These are phyloP conservation scores for Ashinkailepas kermadecensis DNA, from an alignment of 2,888 invertebrate genomes.

Conservation along the genomic window DNA sequence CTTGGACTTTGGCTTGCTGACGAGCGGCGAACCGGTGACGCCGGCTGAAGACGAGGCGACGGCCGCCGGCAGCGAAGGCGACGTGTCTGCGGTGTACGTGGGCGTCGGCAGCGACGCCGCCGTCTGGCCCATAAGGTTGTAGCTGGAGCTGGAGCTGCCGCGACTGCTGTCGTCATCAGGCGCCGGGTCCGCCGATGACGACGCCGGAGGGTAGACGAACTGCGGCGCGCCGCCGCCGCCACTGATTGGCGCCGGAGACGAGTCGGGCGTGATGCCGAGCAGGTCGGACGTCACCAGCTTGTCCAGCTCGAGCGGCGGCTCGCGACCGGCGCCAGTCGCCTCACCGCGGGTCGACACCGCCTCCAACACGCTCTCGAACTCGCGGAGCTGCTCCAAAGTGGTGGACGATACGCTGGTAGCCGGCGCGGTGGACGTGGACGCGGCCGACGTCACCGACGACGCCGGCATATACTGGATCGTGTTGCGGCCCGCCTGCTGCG, in stretches of 20 bases:
- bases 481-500: constrained; percentile 23
- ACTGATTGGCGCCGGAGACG: constrained; percentile 29
- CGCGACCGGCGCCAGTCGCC: constrained; percentile 28
- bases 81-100: not conserved
- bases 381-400: constrained; percentile 65
- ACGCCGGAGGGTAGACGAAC: not conserved
- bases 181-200: not conserved
- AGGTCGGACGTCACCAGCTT: constrained; percentile 34
- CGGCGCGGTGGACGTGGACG: constrained; percentile 26
- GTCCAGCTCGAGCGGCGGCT: constrained; percentile 28
- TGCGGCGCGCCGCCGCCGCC: not conserved
- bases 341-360: constrained; percentile 49
- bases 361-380: constrained; percentile 71
- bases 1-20: constrained; percentile 27
- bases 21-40: not conserved
- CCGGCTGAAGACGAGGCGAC: constrained; percentile 25
- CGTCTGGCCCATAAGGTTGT: not conserved
- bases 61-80: not conserved
- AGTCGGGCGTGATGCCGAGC: constrained; percentile 33
- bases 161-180: not conserved
- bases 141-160: not conserved
- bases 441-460: constrained; percentile 27
- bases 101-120: not conserved
- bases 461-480: constrained; percentile 26
- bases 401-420: constrained; percentile 57